Base-by-base conservation (phyloP, 2,888 invertebrate genomes). In the Bombyx huttoni region DNA sequence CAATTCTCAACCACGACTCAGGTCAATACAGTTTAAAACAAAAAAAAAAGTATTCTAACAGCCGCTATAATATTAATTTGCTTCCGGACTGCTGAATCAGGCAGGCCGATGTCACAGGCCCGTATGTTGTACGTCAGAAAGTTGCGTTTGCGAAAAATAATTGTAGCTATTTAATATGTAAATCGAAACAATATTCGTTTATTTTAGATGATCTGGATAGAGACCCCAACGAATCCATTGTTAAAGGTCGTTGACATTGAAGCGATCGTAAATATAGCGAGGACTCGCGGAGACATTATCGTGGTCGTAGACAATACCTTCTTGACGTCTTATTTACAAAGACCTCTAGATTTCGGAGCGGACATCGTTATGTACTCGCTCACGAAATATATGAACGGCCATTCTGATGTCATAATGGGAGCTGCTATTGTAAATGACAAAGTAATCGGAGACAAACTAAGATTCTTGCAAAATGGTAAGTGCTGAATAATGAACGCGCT, bases 341-440 rank as follows among this genome's bases (percentile, higher is more conserved):
- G 93, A 54, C 99, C 99, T 0, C 79, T 99, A 52, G 92, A 93
- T 33, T 89, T 98, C 45, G 99, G 98, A 0, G 98, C 96, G 1
- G 98, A 99, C 77, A 86, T 98, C 52, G 94, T 94, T 1, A 86
- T 96, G 64, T 98, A 99, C 81, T 99, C 99, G 0, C 71, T 98
- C 52, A 98, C 98, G 0, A 99, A 99, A 82, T 99, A 98, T 75
- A 96, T 99, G 93, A 99, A 99, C 81, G 99, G 99, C 0, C 99
- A 99, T 82, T 94, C 96, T 0, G 99, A 99, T 85, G 95, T 98
- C 14, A 92, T 99, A 7, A 99, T 99, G 99, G 99, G 99, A 2
- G 94, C 96, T 13, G 91, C 94, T 8, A 88, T 95, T 45, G 91
- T 94, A 3, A 96, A 92, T 62, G 90, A 92, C 62, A 92, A 94